Percentiles rank a stretch among this genome's conserved stretches.
Conservation (phyloP, 1,140 invertebrate genomes). For the Lamellibrachia luymesi region DNA sequence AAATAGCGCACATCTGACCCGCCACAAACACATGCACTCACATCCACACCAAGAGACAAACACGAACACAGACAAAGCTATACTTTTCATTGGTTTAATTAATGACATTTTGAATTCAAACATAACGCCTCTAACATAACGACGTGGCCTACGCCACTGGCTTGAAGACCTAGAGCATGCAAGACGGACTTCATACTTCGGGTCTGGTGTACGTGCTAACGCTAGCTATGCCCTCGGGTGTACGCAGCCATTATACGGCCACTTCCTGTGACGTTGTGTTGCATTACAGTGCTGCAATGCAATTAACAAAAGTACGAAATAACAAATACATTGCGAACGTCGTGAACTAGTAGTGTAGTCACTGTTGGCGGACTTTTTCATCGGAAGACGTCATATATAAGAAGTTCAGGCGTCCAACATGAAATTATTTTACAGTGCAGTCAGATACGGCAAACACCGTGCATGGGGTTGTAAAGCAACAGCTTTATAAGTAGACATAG, state of each 20-base stretch:
- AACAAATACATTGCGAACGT: not conserved
- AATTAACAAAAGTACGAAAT: not conserved
- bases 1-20: too few relatives aligned
- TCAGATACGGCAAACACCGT: not conserved
- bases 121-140: slow-evolving; percentile 4
- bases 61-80: not conserved
- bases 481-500: not conserved
- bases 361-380: not conserved
- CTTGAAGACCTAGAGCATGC: not conserved
- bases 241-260: not conserved
- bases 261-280: not conserved
- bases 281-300: not conserved
- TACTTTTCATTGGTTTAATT: not conserved
- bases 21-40: not conserved
- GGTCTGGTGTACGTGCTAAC: not conserved
- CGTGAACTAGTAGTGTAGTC: not conserved
- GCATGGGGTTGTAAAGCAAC: not conserved
- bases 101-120: slow-evolving; percentile 6
- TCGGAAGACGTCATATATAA: not conserved
- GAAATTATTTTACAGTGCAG: not conserved
- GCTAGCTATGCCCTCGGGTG: not conserved
- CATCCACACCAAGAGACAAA: not conserved
- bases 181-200: not conserved
- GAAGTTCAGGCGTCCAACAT: not conserved
- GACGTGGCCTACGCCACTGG: not conserved